Conservation (phyloP, 2,113 vertebrate genomes). For the Mesoclemmys tuberculata region DNA sequence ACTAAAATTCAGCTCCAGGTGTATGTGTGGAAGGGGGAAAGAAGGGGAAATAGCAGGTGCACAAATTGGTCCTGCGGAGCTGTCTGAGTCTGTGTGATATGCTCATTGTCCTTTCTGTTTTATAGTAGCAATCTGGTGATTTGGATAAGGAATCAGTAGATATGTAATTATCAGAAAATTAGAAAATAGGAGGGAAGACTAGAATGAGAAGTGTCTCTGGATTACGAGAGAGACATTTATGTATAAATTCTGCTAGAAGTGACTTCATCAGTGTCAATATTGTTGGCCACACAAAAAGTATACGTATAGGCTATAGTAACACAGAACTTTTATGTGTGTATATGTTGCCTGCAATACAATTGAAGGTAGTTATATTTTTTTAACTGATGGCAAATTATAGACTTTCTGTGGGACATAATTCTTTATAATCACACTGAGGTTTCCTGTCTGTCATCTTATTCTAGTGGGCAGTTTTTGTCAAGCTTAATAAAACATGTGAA, state of each 20-base stretch:
- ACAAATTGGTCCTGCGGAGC: not conserved
- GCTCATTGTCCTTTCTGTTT: not conserved
- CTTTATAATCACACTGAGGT: not conserved
- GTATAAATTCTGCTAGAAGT: slow-evolving; percentile 32
- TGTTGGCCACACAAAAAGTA: slow-evolving; percentile 14
- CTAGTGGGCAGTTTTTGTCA: not conserved
- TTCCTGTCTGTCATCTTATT: not conserved
- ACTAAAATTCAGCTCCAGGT: not conserved
- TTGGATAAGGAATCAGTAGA: not conserved
- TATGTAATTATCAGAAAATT: slow-evolving; percentile 27
- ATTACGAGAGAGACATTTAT: not conserved
- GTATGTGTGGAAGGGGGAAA: not conserved
- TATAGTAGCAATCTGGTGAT: not conserved
- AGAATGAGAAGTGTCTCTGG: not conserved
- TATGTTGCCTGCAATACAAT: slow-evolving; percentile 39
- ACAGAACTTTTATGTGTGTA: slow-evolving; percentile 39
- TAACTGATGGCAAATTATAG: slow-evolving; percentile 18
- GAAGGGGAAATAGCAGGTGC: not conserved
- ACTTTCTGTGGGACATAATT: not conserved
- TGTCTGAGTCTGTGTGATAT: not conserved
- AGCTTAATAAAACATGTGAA: not conserved
- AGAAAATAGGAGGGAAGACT: slow-evolving; percentile 21
- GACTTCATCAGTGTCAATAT: slow-evolving; percentile 31
- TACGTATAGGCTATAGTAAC: slow-evolving; percentile 20
- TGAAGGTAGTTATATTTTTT: slow-evolving; percentile 36